These are phyloP conservation scores for Centruroides sculpturatus DNA, from an alignment of 1,140 invertebrate genomes.

Conservation along the genomic window DNA sequence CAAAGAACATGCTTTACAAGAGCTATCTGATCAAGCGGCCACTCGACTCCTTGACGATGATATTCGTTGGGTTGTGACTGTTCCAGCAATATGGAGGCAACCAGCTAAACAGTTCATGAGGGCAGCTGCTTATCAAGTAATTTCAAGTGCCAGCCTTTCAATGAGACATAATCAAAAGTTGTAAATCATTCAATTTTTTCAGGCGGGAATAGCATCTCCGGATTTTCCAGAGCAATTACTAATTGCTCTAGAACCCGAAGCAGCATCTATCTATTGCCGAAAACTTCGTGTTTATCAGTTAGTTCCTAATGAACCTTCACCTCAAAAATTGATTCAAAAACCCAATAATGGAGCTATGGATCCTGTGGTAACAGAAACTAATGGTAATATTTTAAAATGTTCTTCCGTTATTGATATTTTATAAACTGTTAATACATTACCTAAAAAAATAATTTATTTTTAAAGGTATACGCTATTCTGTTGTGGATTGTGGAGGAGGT, in stretches of 20 bases:
- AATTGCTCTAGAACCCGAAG: conserved; percentile 46
- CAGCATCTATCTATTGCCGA: conserved; percentile 43
- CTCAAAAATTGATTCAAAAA: background rate
- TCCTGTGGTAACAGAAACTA: too few species aligned
- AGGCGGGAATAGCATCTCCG: conserved; percentile 39
- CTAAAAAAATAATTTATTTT: background rate
- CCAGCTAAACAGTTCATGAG: conserved; percentile 46
- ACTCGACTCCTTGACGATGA: conserved; percentile 33
- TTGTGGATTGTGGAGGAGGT: conserved; percentile 47
- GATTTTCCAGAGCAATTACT: conserved; percentile 36
- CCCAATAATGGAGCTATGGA: too few species aligned
- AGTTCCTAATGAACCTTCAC: conserved; percentile 25
- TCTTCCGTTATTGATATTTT: too few species aligned
- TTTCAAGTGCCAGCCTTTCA: background rate
- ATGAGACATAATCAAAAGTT: too few species aligned
- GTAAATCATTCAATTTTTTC: background rate
- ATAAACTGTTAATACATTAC: background rate
- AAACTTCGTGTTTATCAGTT: conserved; percentile 36
- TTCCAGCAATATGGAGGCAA: conserved; percentile 46
- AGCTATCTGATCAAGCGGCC: conserved; percentile 37
- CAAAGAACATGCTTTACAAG: conserved; percentile 37
- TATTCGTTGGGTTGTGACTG: conserved; percentile 45
- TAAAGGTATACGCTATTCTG: conserved; percentile 37
- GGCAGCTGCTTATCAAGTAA: conserved; percentile 41
- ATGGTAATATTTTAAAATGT: too few species aligned